These are phyloP conservation scores for Nezara viridula DNA, from an alignment of 2,888 invertebrate species.

Conservation along the genomic window DNA sequence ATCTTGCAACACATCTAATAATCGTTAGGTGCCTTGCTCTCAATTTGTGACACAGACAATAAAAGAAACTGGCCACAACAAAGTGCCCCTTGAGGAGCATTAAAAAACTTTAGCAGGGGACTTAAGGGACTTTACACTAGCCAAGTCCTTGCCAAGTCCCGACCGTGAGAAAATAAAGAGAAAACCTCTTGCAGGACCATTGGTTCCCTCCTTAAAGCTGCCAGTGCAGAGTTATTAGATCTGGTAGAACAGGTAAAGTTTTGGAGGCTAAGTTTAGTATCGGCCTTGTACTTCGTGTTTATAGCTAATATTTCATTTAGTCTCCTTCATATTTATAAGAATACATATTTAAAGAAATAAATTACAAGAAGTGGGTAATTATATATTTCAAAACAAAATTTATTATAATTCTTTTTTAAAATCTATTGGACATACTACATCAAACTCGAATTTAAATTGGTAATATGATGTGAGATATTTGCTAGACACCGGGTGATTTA, in stretches of 20 bases:
- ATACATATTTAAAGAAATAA: too few species aligned
- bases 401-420: too few species aligned
- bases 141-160: conserved; percentile 24
- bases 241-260: background rate
- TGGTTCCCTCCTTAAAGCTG: background rate
- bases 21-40: background rate
- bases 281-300: background rate
- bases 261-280: background rate
- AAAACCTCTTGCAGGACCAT: conserved; percentile 4
- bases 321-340: too few species aligned
- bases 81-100: background rate
- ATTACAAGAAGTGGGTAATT: too few species aligned
- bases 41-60: background rate
- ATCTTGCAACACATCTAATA: too few species aligned
- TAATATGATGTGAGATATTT: too few species aligned
- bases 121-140: conserved; percentile 34
- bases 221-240: conserved; percentile 19
- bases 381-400: too few species aligned
- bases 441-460: too few species aligned
- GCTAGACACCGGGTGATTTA: too few species aligned
- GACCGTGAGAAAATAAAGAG: conserved; percentile 33
- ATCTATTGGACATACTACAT: too few species aligned
- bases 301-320: background rate
- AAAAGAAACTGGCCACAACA: conserved; percentile 29
- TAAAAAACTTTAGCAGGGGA: conserved; percentile 33